phyloP scores from a whole-genome alignment of 2,888 invertebrate species.

The Cancer borealis region DNA sequence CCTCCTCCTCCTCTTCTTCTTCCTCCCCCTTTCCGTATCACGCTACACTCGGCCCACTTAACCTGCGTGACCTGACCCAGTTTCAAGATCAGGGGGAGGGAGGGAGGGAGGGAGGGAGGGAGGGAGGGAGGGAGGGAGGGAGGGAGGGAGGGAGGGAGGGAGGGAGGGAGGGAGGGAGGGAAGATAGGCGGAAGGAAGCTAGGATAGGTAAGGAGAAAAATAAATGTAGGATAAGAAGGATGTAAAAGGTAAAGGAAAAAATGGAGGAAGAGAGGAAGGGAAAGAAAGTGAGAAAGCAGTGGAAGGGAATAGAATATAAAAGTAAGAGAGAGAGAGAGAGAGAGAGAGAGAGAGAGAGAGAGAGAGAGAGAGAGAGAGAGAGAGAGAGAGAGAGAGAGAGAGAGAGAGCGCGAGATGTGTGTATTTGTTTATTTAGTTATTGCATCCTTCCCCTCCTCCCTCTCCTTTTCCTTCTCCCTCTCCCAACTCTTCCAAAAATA shows the following conservation, averaged over 20 bases:
- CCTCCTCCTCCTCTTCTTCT: neutral
- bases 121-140: neutral
- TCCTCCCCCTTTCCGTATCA: neutral
- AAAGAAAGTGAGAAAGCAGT: too few relatives aligned
- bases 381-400: neutral
- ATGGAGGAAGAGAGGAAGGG: too few relatives aligned
- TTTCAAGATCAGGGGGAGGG: neutral
- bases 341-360: too few relatives aligned
- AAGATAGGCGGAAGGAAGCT: too few relatives aligned
- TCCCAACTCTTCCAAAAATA: neutral
- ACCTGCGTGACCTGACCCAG: slow-evolving; percentile 22
- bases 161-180: neutral
- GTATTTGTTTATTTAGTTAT: slow-evolving; percentile 23
- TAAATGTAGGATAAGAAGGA: too few relatives aligned
- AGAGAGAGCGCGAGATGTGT: neutral
- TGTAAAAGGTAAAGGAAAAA: too few relatives aligned
- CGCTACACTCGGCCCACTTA: neutral
- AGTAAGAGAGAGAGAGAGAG: too few relatives aligned
- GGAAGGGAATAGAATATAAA: too few relatives aligned
- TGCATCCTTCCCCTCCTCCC: neutral
- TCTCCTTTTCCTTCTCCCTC: neutral
- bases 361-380: too few relatives aligned
- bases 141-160: neutral
- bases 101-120: neutral
- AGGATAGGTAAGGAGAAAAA: too few relatives aligned